A percentile compares a stretch with the other conserved stretches of the same genome.
These are phyloP conservation scores for Rhodophaea formosa DNA, from an alignment of 2,888 invertebrate genomes.

Conservation along the genomic window DNA sequence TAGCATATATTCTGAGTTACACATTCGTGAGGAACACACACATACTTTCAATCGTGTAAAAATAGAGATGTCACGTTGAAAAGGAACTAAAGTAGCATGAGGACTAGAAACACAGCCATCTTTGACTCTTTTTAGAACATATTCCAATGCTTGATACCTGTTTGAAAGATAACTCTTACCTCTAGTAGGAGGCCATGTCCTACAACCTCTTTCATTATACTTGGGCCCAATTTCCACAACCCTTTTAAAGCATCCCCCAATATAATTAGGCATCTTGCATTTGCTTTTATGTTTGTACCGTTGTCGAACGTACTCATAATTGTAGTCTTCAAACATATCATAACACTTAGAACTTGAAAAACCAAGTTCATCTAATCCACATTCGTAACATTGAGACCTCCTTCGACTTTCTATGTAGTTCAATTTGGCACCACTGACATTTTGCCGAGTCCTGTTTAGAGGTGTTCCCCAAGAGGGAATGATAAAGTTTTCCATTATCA, in stretches of 20 bases:
- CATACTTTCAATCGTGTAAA: constrained; percentile 55
- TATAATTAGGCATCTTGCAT: constrained; percentile 21
- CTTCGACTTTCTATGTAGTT: background rate
- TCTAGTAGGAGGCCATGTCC: constrained; percentile 33
- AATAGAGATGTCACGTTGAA: constrained; percentile 47
- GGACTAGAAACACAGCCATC: constrained; percentile 51
- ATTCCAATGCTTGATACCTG: constrained; percentile 37
- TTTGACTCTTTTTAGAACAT: constrained; percentile 23
- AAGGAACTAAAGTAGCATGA: constrained; percentile 49
- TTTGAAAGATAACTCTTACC: constrained; percentile 39
- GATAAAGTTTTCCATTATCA: background rate
- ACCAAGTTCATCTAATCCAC: constrained; percentile 34
- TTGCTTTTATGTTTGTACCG: constrained; percentile 18
- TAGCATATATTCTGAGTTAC: constrained; percentile 36
- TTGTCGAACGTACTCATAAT: background rate
- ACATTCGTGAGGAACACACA: constrained; percentile 45
- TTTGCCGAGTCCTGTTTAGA: background rate
- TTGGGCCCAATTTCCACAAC: constrained; percentile 40
- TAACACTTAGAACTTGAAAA: constrained; percentile 33
- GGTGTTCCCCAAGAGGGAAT: background rate
- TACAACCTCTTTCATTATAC: constrained; percentile 51
- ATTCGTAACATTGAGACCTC: constrained; percentile 35
- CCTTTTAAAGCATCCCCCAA: constrained; percentile 42
- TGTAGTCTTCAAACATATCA: constrained; percentile 25
- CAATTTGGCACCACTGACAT: background rate